Percentiles rank a stretch among this genome's conserved stretches.
These are phyloP conservation scores for Falco naumanni DNA, from an alignment of 2,797 vertebrate species.

Conservation along the genomic window DNA sequence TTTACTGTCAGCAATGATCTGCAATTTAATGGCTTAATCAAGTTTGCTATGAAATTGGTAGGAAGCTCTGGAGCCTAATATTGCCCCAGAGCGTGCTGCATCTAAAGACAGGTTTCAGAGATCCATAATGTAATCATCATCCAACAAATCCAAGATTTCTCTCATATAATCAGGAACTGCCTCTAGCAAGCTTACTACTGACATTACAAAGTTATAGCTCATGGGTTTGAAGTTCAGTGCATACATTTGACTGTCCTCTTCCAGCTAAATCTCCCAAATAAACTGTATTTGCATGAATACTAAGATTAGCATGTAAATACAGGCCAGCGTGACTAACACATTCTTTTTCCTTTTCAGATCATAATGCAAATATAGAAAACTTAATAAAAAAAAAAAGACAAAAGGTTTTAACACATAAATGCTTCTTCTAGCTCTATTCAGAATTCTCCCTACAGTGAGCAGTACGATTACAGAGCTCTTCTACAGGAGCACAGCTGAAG, in stretches of 20 bases:
- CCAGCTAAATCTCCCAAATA: not conserved
- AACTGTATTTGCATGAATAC: not conserved
- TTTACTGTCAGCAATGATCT: slow-evolving; percentile 70
- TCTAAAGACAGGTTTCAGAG: not conserved
- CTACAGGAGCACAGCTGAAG: not conserved
- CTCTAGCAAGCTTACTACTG: not conserved
- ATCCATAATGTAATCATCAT: not conserved
- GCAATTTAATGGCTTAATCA: slow-evolving; percentile 73
- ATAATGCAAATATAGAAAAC: not conserved
- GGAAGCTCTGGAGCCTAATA: slow-evolving; percentile 44
- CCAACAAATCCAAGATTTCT: not conserved
- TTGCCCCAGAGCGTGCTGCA: slow-evolving; percentile 25
- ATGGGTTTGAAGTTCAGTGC: not conserved
- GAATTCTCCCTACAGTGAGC: not conserved
- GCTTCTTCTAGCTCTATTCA: not conserved
- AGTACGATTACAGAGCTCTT: not conserved
- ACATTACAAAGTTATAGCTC: not conserved
- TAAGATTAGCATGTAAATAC: not conserved
- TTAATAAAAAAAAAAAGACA: not conserved
- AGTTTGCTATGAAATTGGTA: slow-evolving; percentile 56
- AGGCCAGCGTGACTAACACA: not conserved
- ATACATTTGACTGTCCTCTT: not conserved
- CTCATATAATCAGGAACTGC: not conserved
- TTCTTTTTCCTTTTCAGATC: not conserved
- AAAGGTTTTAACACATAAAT: not conserved